A percentile compares a stretch with the other conserved stretches of the same genome.
Conservation (phyloP, 2,113 vertebrate genomes). For the Alces alces region DNA sequence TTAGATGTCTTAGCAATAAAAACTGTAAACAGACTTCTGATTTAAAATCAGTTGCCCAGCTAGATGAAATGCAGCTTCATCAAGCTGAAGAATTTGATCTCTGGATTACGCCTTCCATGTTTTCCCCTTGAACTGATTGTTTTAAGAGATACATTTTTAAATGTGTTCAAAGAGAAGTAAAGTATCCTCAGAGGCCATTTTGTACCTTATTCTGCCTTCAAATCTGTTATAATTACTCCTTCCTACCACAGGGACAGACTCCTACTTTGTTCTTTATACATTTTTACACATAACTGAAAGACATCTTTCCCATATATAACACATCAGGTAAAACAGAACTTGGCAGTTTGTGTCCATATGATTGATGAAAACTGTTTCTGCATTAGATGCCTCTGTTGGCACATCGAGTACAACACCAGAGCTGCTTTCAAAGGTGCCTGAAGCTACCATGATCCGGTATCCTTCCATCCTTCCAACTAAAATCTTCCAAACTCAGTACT, state of each 20-base stretch:
- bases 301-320: not conserved
- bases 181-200: not conserved
- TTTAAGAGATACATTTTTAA: not conserved
- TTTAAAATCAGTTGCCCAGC: conserved; percentile 22
- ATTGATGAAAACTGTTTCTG: not conserved
- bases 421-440: not conserved
- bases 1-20: not conserved
- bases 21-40: not conserved
- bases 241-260: not conserved
- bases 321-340: not conserved
- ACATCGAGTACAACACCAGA: not conserved
- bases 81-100: not conserved
- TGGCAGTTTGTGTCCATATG: not conserved
- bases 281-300: not conserved
- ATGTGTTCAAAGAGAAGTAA: conserved; percentile 16
- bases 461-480: not conserved
- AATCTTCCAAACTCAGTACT: not conserved
- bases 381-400: not conserved
- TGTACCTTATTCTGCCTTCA: not conserved
- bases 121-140: not conserved
- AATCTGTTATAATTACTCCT: not conserved
- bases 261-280: not conserved
- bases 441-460: not conserved
- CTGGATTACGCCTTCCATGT: not conserved
- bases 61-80: not conserved